Evolutionary conservation across 2,113 vertebrate genomes (phyloP), one percentile per base, ranked within the genome.

Genomic region (Paramisgurnus dabryanus): DNA sequence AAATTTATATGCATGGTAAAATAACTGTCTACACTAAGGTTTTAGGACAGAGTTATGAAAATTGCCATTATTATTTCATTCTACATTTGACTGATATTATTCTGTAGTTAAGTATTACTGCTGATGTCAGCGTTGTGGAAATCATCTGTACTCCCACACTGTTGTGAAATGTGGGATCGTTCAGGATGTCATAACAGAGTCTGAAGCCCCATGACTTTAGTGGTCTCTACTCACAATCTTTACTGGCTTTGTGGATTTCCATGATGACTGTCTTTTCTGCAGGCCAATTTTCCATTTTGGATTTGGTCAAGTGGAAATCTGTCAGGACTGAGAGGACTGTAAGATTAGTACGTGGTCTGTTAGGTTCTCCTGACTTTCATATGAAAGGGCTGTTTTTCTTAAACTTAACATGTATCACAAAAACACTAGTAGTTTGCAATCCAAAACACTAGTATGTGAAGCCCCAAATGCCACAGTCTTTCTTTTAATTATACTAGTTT

Each of bases 131-230:
- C 69, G 27, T 79, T 67, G 41, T 80, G 67, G 67, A 79, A 45
- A 67, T 72, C 55, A 72, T 57, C 40, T 34, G 72, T 57, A 57
- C 63, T 34, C 39, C 27, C 12, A 34, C 43, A 69, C 22, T 12
- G 64, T 85, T 85, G 71, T 71, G 80, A 85, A 85, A 85, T 82
- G 58, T 76, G 49, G 76, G 76, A 53, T 80, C 39, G 76, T 66
- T 18, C 60, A 55, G 47, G 4, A 45, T 78, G 60, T 58, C 53
- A 60, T 79, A 69, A 75, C 70, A 65, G 22, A 39, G 49, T 74
- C 39, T 27, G 39, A 69, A 34, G 34, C 64, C 13, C 64, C 13
- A 22, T 78, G 79, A 78, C 63, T 67, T 73, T 50, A 74, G 13
- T 63, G 11, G 60, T 39, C 43, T 12, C 45, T 67, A 41, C 18